Evolutionary conservation across 2,797 vertebrate species (phyloP).

Genomic region (Glyptemys insculpta): DNA sequence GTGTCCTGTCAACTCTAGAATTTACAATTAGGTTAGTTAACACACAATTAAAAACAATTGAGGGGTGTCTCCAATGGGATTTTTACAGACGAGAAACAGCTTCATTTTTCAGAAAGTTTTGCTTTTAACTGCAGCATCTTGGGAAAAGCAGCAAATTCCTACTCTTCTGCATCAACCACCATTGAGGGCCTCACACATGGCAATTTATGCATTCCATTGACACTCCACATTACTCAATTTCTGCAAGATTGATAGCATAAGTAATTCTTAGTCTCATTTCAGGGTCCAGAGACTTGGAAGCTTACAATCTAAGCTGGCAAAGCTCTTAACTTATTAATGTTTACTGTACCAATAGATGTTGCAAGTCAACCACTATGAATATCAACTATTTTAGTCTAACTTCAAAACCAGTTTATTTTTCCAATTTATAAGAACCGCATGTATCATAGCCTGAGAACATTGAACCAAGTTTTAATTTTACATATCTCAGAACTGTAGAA

Average conservation of each 20-base stretch:
- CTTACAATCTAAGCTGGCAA: not conserved
- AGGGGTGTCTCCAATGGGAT: no score
- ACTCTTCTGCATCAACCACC: not conserved
- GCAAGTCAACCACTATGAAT: no score
- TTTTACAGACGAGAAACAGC: not conserved
- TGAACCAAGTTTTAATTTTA: not conserved
- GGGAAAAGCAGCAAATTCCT: not conserved
- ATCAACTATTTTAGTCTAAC: no score
- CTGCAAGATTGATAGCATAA: constrained; percentile 16
- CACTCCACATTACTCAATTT: not conserved
- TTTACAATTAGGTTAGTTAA: not conserved
- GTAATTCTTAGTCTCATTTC: not conserved
- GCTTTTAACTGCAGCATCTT: no score
- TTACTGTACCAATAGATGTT: no score
- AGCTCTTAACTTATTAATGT: not conserved
- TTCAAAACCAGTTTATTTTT: not conserved
- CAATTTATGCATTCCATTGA: not conserved
- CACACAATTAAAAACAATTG: no score
- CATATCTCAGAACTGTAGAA: not conserved
- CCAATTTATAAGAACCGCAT: not conserved
- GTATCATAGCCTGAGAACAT: not conserved
- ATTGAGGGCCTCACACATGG: not conserved
- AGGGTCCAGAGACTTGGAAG: not conserved
- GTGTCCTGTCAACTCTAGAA: not conserved
- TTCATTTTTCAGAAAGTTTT: no score